A percentile compares a stretch with the other conserved stretches of the same genome.
Evolutionary conservation across 2,888 invertebrate species (phyloP).

Genomic region (Endomychus coccineus): DNA sequence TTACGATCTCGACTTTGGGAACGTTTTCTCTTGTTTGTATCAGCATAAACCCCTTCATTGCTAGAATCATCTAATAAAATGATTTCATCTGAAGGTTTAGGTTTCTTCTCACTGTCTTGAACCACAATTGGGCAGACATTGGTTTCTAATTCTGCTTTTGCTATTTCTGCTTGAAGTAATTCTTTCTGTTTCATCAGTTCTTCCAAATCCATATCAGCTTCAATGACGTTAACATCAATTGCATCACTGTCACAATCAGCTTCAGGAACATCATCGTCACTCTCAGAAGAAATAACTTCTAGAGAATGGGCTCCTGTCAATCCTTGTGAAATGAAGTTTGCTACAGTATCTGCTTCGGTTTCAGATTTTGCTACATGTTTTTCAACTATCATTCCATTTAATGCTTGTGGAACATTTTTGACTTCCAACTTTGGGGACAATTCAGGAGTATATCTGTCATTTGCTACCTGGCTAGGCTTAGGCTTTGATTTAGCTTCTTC

Average conservation of each 20-base stretch:
- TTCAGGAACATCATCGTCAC: slow-evolving; percentile 55
- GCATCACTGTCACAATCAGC: slow-evolving; percentile 65
- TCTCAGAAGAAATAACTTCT: slow-evolving; percentile 62
- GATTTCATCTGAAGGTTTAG: slow-evolving; percentile 47
- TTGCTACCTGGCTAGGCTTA: slow-evolving; percentile 32
- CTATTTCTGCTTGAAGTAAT: slow-evolving; percentile 71
- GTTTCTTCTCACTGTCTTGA: slow-evolving; percentile 31
- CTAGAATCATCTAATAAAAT: slow-evolving; percentile 61
- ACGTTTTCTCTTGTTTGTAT: slow-evolving; percentile 37
- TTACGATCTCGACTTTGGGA: slow-evolving; percentile 41
- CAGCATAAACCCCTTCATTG: slow-evolving; percentile 45
- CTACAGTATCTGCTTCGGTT: slow-evolving; percentile 46
- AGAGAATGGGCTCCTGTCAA: slow-evolving; percentile 41
- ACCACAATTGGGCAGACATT: slow-evolving; percentile 21
- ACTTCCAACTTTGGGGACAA: slow-evolving; percentile 26
- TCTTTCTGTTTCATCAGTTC: slow-evolving; percentile 88
- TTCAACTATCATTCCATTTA: slow-evolving; percentile 10
- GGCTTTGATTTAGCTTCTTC: slow-evolving; percentile 39
- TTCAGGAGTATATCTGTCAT: slow-evolving; percentile 41
- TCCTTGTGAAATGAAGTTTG: slow-evolving; percentile 46
- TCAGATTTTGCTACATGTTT: slow-evolving; percentile 16
- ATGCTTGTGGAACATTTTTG: slow-evolving; percentile 14
- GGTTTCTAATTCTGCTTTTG: slow-evolving; percentile 57
- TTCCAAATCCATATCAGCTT: slow-evolving; percentile 80
- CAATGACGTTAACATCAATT: slow-evolving; percentile 62